A percentile compares a stretch with the other conserved stretches of the same genome.
Evolutionary conservation across 2,888 invertebrate species (phyloP).

Genomic region (Xanthorhoe spadicearia): DNA sequence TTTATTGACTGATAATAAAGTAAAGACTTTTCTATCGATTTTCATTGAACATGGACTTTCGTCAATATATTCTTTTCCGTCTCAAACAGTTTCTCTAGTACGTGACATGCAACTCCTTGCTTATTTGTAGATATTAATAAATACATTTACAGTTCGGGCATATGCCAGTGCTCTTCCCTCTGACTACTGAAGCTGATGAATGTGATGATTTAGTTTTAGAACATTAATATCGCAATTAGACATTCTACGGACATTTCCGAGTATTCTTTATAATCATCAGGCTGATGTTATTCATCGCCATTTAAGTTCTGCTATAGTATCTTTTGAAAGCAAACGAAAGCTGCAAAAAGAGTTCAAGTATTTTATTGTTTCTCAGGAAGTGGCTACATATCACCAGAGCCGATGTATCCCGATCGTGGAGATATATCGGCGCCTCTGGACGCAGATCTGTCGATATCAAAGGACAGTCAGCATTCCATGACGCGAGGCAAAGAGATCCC

Average conservation of each 20-base stretch:
- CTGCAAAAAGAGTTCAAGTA: too few species aligned
- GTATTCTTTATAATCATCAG: too few species aligned
- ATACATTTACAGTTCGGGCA: too few species aligned
- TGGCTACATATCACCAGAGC: conserved; percentile 87
- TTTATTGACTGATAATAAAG: conserved; percentile 4
- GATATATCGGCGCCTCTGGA: conserved; percentile 73
- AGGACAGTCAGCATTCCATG: conserved; percentile 54
- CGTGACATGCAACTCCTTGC: neutral
- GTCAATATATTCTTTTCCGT: conserved; percentile 4
- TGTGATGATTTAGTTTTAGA: too few species aligned
- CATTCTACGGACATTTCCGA: too few species aligned
- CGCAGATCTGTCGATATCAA: conserved; percentile 63
- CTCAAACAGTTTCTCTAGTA: neutral
- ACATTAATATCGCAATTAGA: too few species aligned
- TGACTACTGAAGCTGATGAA: too few species aligned
- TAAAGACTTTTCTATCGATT: conserved; percentile 11
- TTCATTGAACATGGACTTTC: conserved; percentile 7
- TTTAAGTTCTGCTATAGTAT: too few species aligned
- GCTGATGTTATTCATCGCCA: too few species aligned
- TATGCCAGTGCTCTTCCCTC: too few species aligned
- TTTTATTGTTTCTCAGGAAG: conserved; percentile 58
- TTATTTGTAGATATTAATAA: neutral
- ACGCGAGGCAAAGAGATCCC: conserved; percentile 67
- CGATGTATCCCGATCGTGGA: conserved; percentile 85
- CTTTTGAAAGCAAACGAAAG: too few species aligned